Evolutionary conservation across 2,113 vertebrate species (phyloP).

Genomic region (Grammomys surdaster): DNA sequence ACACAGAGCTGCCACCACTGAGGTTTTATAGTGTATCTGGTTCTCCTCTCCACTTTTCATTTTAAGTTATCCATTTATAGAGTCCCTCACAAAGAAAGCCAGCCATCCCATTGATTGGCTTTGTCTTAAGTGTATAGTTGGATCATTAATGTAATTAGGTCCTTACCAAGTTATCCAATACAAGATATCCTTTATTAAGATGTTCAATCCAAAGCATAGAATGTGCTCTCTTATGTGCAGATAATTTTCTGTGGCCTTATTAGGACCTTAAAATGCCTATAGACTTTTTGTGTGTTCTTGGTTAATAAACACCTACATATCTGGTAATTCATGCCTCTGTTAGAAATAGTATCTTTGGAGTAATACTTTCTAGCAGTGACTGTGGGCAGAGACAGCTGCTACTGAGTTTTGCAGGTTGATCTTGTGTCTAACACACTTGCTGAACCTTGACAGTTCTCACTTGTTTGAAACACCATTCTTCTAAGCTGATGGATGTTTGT

Average conservation of each 20-base stretch:
- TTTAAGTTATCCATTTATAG: neutral
- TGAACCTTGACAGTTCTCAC: neutral
- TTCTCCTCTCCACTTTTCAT: neutral
- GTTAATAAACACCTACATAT: neutral
- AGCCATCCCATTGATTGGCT: neutral
- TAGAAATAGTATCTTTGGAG: constrained; percentile 13
- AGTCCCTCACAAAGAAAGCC: constrained; percentile 36
- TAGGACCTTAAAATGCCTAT: neutral
- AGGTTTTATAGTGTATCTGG: neutral
- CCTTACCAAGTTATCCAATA: constrained; percentile 34
- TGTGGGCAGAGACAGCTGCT: constrained; percentile 2
- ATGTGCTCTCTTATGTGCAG: neutral
- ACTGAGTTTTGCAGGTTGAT: neutral
- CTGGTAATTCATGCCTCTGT: neutral
- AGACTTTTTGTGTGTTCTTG: neutral
- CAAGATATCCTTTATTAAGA: neutral
- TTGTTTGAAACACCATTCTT: constrained; percentile 24
- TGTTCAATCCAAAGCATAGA: neutral
- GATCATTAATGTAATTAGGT: constrained; percentile 22
- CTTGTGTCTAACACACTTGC: neutral
- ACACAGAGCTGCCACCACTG: fast-evolving
- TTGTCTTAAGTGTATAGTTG: neutral
- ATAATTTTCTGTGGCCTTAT: constrained; percentile 40
- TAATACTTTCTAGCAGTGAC: neutral
- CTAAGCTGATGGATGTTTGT: neutral